Conservation (phyloP, 2,797 vertebrate species). For the Poeciliopsis turneri region DNA sequence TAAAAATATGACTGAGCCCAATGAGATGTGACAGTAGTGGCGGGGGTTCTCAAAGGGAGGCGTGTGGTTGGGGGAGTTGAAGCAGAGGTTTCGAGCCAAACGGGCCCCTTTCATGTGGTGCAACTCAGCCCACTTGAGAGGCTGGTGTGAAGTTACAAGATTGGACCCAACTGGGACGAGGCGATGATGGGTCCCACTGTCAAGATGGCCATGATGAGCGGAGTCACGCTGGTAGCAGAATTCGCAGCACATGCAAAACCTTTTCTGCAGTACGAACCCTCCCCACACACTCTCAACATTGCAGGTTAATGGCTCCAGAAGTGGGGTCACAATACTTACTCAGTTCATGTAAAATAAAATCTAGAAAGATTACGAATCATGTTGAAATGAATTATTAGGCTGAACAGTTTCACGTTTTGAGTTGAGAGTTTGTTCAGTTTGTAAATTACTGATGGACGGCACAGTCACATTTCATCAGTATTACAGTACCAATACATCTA, state of each 20-base stretch:
- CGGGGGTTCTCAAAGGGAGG: constrained; percentile 50
- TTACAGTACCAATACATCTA: not conserved
- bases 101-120: constrained; percentile 77
- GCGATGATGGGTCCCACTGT: constrained; percentile 67
- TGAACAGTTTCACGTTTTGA: not conserved
- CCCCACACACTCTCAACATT: constrained; percentile 35
- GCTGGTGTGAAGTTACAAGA: constrained; percentile 77
- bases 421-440: not conserved
- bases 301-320: constrained; percentile 41
- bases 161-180: constrained; percentile 65
- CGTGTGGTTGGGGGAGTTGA: constrained; percentile 57
- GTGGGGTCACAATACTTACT: constrained; percentile 22
- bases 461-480: not conserved
- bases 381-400: not conserved
- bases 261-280: constrained; percentile 19
- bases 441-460: not conserved
- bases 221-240: constrained; percentile 76
- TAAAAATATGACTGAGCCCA: constrained; percentile 70
- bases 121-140: constrained; percentile 79
- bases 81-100: constrained; percentile 60
- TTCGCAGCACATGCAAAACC: constrained; percentile 26
- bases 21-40: constrained; percentile 76
- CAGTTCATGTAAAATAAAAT: not conserved
- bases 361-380: not conserved
- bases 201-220: constrained; percentile 44